Evolutionary conservation across 2,113 vertebrate genomes (phyloP), one percentile per base, ranked within the genome.

Genomic region (Rynchops niger): DNA sequence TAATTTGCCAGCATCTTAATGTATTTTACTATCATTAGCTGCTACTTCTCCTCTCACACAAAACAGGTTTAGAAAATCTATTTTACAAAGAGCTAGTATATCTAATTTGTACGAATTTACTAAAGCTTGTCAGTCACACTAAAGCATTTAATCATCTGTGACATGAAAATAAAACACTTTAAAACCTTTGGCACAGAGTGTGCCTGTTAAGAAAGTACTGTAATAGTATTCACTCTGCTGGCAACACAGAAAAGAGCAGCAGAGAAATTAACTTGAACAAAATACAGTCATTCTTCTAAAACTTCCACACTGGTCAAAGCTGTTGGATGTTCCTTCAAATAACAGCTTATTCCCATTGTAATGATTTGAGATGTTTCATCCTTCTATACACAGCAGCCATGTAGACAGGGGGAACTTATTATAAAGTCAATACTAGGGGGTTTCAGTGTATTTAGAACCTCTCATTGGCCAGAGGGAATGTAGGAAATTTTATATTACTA

Each of bases 161-260:
- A 97, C 96, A 95, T 97, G 96, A 97, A 96, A 97, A 97, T 96
- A 97, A 98, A 97, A 95, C 94, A 97, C 88, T 97, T 96, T 61
- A 95, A 97, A 96, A 97, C 82, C 95, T 92, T 92, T 97, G 97
- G 95, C 97, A 97, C 86, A 81, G 73, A 74, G 74, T 53, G 29
- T 58, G 96, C 52, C 76, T 88, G 74, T 90, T 95, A 83, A 93
- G 93, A 91, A 97, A 95, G 89, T 96, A 79, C 93, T 79, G 83
- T 84, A 88, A 92, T 70, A 94, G 72, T 52, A 92, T 86, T 97
- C 86, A 72, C 82, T 88, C 83, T 65, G 81, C 83, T 92, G 85
- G 86, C 80, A 94, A 86, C 19, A 55, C 15, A 74, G 89, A 72
- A 86, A 65, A 86, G 23, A 93, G 65, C 65, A 76, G 38, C 32